A percentile compares a stretch with the other conserved stretches of the same genome.
Evolutionary conservation across 2,797 vertebrate species (phyloP).

Genomic region (Syndactyla subalaris): DNA sequence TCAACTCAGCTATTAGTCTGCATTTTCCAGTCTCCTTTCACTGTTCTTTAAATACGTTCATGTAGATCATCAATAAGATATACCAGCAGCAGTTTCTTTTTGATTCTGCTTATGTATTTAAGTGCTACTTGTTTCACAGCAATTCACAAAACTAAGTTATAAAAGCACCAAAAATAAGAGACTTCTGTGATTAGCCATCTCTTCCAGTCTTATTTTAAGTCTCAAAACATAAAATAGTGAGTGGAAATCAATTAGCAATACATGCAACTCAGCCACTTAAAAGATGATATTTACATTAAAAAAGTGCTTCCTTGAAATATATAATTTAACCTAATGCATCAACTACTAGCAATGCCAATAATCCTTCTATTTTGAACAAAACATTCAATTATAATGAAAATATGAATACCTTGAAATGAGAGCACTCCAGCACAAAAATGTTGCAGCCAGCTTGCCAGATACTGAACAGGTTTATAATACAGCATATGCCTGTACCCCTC

Average conservation of each 20-base stretch:
- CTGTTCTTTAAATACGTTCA: background rate
- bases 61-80: background rate
- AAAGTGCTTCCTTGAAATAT: constrained; percentile 32
- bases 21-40: background rate
- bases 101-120: background rate
- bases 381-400: constrained; percentile 8
- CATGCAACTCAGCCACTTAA: background rate
- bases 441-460: background rate
- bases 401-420: constrained; percentile 66
- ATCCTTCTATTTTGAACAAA: background rate
- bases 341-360: background rate
- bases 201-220: background rate
- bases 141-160: background rate
- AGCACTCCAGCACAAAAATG: constrained; percentile 46
- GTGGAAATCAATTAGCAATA: background rate
- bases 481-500: background rate
- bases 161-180: constrained; percentile 34
- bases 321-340: background rate
- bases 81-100: background rate
- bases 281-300: background rate
- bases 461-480: background rate
- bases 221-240: background rate
- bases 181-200: background rate
- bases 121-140: background rate
- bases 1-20: background rate